phyloP scores from a whole-genome alignment of 1,140 invertebrate genomes.

The Bombus huntii region DNA sequence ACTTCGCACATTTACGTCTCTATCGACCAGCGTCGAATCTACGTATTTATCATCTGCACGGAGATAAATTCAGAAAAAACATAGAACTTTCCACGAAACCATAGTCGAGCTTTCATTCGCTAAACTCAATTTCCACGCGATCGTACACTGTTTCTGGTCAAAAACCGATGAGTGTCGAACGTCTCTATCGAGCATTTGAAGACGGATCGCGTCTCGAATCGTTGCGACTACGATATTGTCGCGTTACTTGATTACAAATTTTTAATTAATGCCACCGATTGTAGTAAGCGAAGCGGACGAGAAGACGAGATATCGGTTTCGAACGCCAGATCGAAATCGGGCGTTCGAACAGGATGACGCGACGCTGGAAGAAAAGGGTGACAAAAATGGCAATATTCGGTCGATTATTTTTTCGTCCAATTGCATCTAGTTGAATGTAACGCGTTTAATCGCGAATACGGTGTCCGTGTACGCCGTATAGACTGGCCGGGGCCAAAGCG shows the following conservation, averaged over 20 bases:
- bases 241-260: neutral
- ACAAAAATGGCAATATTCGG: neutral
- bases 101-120: no score
- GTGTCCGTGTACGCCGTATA: neutral
- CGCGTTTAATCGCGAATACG: slow-evolving; percentile 54
- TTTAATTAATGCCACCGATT: slow-evolving; percentile 16
- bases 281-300: no score
- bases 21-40: no score
- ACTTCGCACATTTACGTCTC: no score
- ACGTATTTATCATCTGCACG: no score
- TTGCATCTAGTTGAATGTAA: slow-evolving; percentile 47
- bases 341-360: neutral
- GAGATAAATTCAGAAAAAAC: no score
- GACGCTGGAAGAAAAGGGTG: neutral
- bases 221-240: neutral
- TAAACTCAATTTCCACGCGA: no score
- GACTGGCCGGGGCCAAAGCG: slow-evolving; percentile 34
- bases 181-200: no score
- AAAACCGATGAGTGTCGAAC: no score
- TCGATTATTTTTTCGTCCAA: neutral
- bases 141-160: no score
- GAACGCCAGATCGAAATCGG: no score
- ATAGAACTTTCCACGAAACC: no score
- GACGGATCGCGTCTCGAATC: neutral
- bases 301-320: neutral